A percentile compares a stretch with the other conserved stretches of the same genome.
These are phyloP conservation scores for Spialia ferax DNA, from an alignment of 2,888 invertebrate species.

Conservation along the genomic window DNA sequence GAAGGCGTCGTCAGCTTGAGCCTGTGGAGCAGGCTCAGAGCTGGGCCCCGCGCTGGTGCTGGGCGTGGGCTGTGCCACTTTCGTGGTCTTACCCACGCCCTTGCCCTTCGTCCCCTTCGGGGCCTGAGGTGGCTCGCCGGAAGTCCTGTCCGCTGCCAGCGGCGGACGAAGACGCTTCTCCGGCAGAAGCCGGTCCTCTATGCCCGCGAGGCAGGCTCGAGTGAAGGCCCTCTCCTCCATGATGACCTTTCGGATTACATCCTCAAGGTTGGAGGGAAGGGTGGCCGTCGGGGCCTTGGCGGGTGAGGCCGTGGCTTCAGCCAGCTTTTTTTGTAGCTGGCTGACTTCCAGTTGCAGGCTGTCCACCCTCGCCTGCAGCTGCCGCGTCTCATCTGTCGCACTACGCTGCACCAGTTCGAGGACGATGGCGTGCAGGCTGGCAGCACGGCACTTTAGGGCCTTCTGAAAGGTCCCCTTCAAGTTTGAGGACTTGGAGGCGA, in stretches of 20 bases:
- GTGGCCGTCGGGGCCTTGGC: neutral
- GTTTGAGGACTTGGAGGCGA: neutral
- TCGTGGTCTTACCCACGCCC: neutral
- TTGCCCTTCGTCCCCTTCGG: neutral
- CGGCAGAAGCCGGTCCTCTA: neutral
- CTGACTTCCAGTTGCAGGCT: neutral
- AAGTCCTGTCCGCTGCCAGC: neutral
- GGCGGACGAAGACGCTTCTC: neutral
- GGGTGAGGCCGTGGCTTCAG: neutral
- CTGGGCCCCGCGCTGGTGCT: neutral
- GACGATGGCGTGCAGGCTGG: neutral
- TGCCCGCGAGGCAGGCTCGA: neutral
- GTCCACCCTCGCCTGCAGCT: neutral
- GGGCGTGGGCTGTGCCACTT: neutral
- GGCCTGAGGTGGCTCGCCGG: neutral
- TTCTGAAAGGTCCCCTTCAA: constrained; percentile 1
- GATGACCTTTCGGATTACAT: neutral
- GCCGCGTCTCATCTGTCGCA: neutral
- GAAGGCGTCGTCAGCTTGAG: neutral
- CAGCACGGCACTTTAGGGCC: neutral
- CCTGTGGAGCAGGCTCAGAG: neutral
- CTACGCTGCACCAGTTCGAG: neutral
- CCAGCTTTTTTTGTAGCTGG: neutral
- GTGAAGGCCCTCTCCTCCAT: constrained; percentile 8
- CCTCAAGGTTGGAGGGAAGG: neutral